These are phyloP conservation scores for Syritta pipiens DNA, from an alignment of 2,888 invertebrate genomes.

Conservation along the genomic window DNA sequence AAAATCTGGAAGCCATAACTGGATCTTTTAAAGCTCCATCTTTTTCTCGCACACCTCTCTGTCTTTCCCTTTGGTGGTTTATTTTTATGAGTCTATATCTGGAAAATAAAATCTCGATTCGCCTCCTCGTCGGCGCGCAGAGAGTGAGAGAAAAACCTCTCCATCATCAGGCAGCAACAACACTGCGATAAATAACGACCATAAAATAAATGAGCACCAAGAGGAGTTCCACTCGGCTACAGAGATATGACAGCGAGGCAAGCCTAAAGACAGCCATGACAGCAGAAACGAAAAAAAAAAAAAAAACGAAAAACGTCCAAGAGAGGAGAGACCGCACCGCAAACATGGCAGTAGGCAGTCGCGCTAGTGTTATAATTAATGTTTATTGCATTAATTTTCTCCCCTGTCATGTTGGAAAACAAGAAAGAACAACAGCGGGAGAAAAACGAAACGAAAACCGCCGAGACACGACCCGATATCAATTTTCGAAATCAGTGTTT, in stretches of 20 bases:
- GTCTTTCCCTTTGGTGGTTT: constrained; percentile 2
- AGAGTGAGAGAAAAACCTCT: constrained; percentile 13
- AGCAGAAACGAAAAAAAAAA: constrained; percentile 18
- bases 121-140: background rate
- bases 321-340: constrained; percentile 38
- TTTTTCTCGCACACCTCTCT: background rate
- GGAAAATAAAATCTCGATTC: constrained; percentile 54
- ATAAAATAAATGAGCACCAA: constrained; percentile 66
- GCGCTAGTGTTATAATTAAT: constrained; percentile 69
- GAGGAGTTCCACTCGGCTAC: constrained; percentile 51
- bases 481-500: constrained; percentile 69
- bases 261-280: constrained; percentile 25
- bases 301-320: constrained; percentile 20
- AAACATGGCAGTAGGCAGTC: constrained; percentile 69
- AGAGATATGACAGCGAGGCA: constrained; percentile 17
- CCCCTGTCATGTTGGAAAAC: constrained; percentile 57
- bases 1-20: constrained; percentile 53
- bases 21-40: constrained; percentile 22
- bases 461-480: constrained; percentile 64
- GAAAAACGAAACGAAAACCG: constrained; percentile 13
- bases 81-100: constrained; percentile 63
- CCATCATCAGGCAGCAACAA: constrained; percentile 42
- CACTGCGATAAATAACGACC: constrained; percentile 66
- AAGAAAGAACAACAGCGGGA: constrained; percentile 4
- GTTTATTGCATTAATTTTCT: constrained; percentile 70